Base-by-base conservation (phyloP, 1,140 invertebrate genomes). In the Drosophila persimilis region DNA sequence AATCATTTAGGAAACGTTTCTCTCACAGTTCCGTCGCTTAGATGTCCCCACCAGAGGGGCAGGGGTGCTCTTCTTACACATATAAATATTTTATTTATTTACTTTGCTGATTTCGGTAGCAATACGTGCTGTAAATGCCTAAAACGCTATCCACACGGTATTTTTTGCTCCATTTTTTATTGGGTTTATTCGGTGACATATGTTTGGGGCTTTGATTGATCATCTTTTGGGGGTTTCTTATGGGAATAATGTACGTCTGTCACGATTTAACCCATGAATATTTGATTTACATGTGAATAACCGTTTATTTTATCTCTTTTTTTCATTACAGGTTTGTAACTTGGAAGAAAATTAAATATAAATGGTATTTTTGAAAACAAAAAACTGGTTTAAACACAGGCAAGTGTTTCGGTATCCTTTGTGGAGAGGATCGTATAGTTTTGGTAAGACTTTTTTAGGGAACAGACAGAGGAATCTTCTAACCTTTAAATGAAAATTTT, bases 61-160 rank as follows among this genome's bases (percentile, higher is more conserved):
- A 31, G 9, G n/a, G 29, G 29, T 9, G 31, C 8, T 52, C 31
- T 45, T 47, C 62, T 7, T 39, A 52, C 62, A 39, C 50, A 47
- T 58, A 85, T 81, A 86, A 74, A 85, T 86, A 86, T 81, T 81
- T 86, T 77, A 86, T 86, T 86, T 85, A 85, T 85, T 85, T 85
- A 67, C 73, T 77, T 76, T 77, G 50, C 77, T 88, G 81, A 85
- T 85, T 85, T 86, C 50, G 69, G 69, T 62, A 46, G 47, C 11
- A 39, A 39, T 86, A 83, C 80, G 80, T 85, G 80, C 81, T 6
- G 47, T 50, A 86, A 85, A 86, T 85, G 54, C 64, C 57, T 62
- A 80, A 85, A 67, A 62, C 52, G 44, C 55, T 43, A 58, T 60
- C 77, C 48, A 60, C 22, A 53, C 53, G 43, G 35, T 51, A 20